A percentile compares a stretch with the other conserved stretches of the same genome.
phyloP scores from a whole-genome alignment of 2,797 vertebrate genomes.

The Zalophus californianus region DNA sequence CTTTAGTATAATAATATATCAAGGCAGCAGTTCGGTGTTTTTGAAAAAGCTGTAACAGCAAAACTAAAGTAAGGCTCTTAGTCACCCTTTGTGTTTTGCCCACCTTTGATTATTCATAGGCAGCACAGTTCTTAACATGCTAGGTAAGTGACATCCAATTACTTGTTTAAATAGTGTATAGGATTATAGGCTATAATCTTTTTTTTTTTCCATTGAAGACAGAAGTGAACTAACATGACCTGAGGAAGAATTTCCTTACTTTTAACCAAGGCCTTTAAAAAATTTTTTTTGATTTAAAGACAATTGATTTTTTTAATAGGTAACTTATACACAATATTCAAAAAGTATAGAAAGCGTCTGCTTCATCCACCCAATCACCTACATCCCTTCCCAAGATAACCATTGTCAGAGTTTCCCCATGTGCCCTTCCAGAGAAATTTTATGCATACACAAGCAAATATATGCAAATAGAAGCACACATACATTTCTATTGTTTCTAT shows the following conservation, averaged over 20 bases:
- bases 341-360: background rate
- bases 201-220: background rate
- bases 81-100: background rate
- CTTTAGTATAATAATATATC: slow-evolving; percentile 7
- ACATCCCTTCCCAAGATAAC: background rate
- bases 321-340: background rate
- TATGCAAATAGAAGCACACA: slow-evolving; percentile 48
- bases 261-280: background rate
- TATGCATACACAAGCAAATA: slow-evolving; percentile 9
- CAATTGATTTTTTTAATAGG: background rate
- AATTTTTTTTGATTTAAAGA: background rate
- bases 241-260: background rate
- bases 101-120: background rate
- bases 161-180: background rate
- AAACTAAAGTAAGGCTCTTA: background rate
- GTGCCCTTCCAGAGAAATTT: background rate
- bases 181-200: background rate
- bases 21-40: background rate
- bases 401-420: background rate
- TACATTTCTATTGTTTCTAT: slow-evolving; percentile 49
- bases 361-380: background rate
- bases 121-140: background rate
- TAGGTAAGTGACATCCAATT: background rate
- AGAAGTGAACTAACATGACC: background rate
- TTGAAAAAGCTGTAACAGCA: background rate